phyloP scores from a whole-genome alignment of 1,140 invertebrate species.

The Drosophila bipectinata region DNA sequence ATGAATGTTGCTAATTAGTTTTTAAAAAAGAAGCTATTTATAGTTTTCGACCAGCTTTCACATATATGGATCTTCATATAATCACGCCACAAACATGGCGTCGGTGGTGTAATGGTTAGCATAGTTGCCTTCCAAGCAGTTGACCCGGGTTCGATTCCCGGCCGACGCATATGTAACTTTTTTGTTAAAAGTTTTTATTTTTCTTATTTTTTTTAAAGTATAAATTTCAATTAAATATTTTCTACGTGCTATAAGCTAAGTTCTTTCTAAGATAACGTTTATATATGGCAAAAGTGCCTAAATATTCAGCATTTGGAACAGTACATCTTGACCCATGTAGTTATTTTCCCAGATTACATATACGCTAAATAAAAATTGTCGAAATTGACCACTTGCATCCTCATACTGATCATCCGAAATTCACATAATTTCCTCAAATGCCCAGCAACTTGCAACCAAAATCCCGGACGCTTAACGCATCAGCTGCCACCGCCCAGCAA shows the following conservation, averaged over 20 bases:
- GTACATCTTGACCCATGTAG: too few species aligned
- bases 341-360: too few species aligned
- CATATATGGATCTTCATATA: background rate
- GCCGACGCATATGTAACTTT: background rate
- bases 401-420: conserved; percentile 1
- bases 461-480: conserved; percentile 51
- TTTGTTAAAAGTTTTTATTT: background rate
- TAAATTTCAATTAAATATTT: too few species aligned
- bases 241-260: too few species aligned
- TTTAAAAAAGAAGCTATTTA: background rate
- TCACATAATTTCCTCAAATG: conserved; percentile 49
- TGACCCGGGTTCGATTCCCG: conserved; percentile 97
- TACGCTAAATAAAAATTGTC: conserved; percentile 17
- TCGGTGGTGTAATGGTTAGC: conserved; percentile 93
- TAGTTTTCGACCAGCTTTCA: background rate
- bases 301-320: too few species aligned
- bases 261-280: too few species aligned
- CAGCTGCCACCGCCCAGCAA: conserved; percentile 27
- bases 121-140: conserved; percentile 95
- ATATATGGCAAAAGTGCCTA: too few species aligned
- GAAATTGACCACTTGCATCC: conserved; percentile 12
- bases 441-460: conserved; percentile 34
- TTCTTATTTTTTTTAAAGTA: too few species aligned
- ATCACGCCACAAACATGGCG: conserved; percentile 40
- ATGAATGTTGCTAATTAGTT: too few species aligned